These are phyloP conservation scores for Entelurus aequoreus DNA, from an alignment of 2,113 vertebrate genomes.

Conservation along the genomic window DNA sequence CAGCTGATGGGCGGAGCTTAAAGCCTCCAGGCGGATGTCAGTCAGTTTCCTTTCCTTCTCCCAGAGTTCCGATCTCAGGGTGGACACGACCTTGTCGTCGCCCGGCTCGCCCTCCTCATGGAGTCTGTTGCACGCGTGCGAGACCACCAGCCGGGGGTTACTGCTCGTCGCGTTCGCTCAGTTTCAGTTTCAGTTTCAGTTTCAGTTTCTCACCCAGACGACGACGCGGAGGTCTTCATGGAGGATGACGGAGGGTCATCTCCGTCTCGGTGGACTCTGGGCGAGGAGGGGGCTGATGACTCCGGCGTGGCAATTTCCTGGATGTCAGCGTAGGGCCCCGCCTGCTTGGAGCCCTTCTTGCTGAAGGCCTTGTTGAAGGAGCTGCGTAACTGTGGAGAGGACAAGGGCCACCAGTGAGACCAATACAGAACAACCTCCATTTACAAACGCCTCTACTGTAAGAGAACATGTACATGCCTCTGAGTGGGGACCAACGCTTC, in stretches of 20 bases:
- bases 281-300: constrained; percentile 91
- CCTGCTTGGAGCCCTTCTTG: constrained; percentile 89
- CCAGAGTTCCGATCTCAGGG: constrained; percentile 92
- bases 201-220: constrained; percentile 67
- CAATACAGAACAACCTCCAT: background rate
- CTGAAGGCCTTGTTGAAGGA: constrained; percentile 98
- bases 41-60: constrained; percentile 97
- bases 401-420: no score
- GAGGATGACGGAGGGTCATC: constrained; percentile 65
- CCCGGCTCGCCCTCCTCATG: constrained; percentile 54
- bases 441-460: no score
- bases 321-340: constrained; percentile 88
- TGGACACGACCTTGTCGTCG: constrained; percentile 88
- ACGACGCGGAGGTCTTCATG: constrained; percentile 77
- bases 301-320: constrained; percentile 94
- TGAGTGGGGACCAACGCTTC: no score
- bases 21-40: constrained; percentile 90
- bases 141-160: background rate
- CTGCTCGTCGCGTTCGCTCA: background rate
- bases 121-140: constrained; percentile 29
- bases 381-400: constrained; percentile 79
- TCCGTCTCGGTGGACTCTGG: constrained; percentile 76
- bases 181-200: background rate
- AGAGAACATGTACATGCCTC: no score
- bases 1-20: constrained; percentile 92